Conservation (phyloP, 2,888 invertebrate genomes). For the Agrochola lychnidis region DNA sequence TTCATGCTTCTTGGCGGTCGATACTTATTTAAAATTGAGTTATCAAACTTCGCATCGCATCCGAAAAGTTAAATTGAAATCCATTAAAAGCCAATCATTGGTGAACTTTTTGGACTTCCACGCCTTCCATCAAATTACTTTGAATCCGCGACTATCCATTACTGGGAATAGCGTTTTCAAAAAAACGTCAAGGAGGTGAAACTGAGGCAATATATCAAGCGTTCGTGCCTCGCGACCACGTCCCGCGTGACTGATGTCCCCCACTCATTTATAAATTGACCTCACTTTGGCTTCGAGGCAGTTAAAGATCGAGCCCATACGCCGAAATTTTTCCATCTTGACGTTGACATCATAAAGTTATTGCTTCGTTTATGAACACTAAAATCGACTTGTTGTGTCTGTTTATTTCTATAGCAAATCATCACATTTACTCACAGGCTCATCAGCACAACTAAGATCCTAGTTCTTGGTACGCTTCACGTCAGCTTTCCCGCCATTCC, state of each 20-base stretch:
- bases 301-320: conserved; percentile 74
- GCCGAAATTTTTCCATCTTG: conserved; percentile 60
- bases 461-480: no score
- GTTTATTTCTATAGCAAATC: no score
- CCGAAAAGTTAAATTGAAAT: conserved; percentile 85
- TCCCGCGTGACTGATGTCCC: conserved; percentile 82
- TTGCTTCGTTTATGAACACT: conserved; percentile 36
- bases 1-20: conserved; percentile 55
- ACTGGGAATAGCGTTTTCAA: conserved; percentile 81
- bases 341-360: conserved; percentile 51
- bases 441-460: no score
- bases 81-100: conserved; percentile 83
- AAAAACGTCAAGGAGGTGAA: conserved; percentile 85
- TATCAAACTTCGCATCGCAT: conserved; percentile 80
- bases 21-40: conserved; percentile 77
- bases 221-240: conserved; percentile 76
- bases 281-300: conserved; percentile 77
- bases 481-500: no score
- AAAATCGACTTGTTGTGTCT: not conserved
- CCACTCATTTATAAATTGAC: conserved; percentile 87
- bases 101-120: conserved; percentile 75
- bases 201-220: conserved; percentile 82
- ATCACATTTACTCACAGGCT: no score
- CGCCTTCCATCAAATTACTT: conserved; percentile 78
- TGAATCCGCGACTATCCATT: conserved; percentile 81